Evolutionary conservation across 2,797 vertebrate genomes (phyloP).

Genomic region (Schizopygopsis malacanthus): DNA sequence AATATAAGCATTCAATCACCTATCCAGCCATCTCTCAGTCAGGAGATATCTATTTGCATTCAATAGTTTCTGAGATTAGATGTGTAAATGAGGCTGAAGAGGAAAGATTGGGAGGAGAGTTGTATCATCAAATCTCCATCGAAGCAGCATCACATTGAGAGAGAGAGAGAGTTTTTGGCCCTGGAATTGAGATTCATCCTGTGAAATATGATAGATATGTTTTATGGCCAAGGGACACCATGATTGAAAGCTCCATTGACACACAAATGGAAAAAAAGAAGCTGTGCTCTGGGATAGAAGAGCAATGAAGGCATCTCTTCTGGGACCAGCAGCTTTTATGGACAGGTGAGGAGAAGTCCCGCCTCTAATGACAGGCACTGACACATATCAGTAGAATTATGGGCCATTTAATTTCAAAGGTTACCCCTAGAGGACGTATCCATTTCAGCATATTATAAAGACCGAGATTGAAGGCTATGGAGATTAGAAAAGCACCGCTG

Average conservation of each 20-base stretch:
- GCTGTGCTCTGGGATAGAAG: constrained; percentile 52
- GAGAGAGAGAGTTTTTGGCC: constrained; percentile 31
- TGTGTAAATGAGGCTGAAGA: constrained; percentile 51
- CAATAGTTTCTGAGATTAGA: constrained; percentile 31
- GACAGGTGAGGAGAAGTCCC: constrained; percentile 40
- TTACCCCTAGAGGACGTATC: constrained; percentile 66
- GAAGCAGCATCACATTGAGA: constrained; percentile 14
- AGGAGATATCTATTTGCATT: constrained; percentile 51
- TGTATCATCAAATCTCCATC: constrained; percentile 29
- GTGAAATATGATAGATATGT: constrained; percentile 52
- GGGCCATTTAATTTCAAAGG: constrained; percentile 71
- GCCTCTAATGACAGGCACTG: constrained; percentile 51
- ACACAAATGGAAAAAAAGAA: constrained; percentile 47
- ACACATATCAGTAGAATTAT: constrained; percentile 68
- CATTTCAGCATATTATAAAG: constrained; percentile 69
- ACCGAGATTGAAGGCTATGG: constrained; percentile 59
- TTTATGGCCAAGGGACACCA: constrained; percentile 47
- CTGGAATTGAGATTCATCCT: constrained; percentile 37
- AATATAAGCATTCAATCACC: constrained; percentile 3
- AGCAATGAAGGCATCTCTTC: constrained; percentile 64
- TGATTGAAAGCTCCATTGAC: constrained; percentile 71
- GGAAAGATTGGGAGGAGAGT: constrained; percentile 38
- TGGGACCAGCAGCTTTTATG: constrained; percentile 61
- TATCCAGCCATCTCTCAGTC: constrained; percentile 4
- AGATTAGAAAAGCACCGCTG: constrained; percentile 64